These are phyloP conservation scores for Drosophila virilis DNA, from an alignment of 1,140 invertebrate genomes.

Conservation along the genomic window DNA sequence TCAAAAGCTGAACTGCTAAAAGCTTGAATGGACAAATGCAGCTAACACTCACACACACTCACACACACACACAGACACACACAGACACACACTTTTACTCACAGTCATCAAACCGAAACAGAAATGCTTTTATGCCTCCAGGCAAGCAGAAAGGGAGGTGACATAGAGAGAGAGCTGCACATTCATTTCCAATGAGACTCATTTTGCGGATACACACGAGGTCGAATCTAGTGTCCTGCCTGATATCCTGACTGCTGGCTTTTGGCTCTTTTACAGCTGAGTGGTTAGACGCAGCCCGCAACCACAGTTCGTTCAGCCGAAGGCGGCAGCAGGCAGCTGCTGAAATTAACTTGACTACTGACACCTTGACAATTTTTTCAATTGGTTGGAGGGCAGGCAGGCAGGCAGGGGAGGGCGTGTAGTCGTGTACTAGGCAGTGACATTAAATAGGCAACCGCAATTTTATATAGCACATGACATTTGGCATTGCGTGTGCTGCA, in stretches of 20 bases:
- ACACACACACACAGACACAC: constrained; percentile 18
- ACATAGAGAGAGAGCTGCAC: constrained; percentile 13
- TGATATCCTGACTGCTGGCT: constrained; percentile 59
- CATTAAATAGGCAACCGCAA: constrained; percentile 47
- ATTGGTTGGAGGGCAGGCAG: constrained; percentile 34
- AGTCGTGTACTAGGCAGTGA: constrained; percentile 14
- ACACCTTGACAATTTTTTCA: constrained; percentile 76
- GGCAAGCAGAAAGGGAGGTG: constrained; percentile 6
- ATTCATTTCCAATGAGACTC: constrained; percentile 79
- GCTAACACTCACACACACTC: constrained; percentile 21
- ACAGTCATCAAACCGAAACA: constrained; percentile 57
- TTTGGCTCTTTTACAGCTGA: constrained; percentile 78
- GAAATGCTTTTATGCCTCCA: constrained; percentile 63
- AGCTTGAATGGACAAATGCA: constrained; percentile 43
- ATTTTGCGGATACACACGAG: constrained; percentile 73
- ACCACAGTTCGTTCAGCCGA: constrained; percentile 52
- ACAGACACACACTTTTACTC: constrained; percentile 3
- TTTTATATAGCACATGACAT: constrained; percentile 52
- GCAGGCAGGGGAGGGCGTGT: constrained; percentile 16
- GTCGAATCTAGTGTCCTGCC: constrained; percentile 38
- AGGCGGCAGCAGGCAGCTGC: constrained; percentile 13
- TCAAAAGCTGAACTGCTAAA: constrained; percentile 47
- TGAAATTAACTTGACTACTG: constrained; percentile 78
- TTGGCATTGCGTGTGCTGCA: constrained; percentile 61
- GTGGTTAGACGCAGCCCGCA: constrained; percentile 67